Percentiles rank a stretch among this genome's conserved stretches.
Evolutionary conservation across 2,797 vertebrate genomes (phyloP).

Genomic region (Melopsittacus undulatus): DNA sequence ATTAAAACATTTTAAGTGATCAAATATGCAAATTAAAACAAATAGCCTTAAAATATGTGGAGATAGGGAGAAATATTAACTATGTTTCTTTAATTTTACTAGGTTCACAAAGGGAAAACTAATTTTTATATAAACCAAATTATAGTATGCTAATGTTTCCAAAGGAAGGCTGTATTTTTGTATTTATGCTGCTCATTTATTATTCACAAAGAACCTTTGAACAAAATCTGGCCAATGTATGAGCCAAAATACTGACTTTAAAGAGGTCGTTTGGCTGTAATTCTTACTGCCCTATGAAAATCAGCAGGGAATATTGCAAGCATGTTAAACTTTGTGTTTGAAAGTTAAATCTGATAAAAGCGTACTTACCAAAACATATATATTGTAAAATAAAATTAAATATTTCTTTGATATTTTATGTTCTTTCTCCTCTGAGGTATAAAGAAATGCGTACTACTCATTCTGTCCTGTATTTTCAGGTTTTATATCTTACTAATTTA

Average conservation of each 20-base stretch:
- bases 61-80: neutral
- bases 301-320: slow-evolving; percentile 6
- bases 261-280: slow-evolving; percentile 34
- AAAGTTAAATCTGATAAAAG: slow-evolving; percentile 58
- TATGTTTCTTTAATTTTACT: slow-evolving; percentile 37
- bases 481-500: neutral
- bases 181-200: slow-evolving; percentile 55
- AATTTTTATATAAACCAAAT: neutral
- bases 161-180: slow-evolving; percentile 41
- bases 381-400: neutral
- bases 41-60: neutral
- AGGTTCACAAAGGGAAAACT: neutral
- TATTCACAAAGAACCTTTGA: slow-evolving; percentile 68
- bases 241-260: slow-evolving; percentile 60
- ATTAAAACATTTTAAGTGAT: neutral
- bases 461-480: neutral
- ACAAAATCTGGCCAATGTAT: slow-evolving; percentile 7
- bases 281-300: slow-evolving; percentile 44
- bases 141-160: neutral
- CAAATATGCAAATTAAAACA: neutral
- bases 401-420: neutral
- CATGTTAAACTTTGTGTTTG: slow-evolving; percentile 38
- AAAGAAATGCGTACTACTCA: neutral
- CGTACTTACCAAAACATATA: slow-evolving; percentile 21
- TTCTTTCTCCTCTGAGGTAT: neutral